Conservation (phyloP, 1,140 invertebrate species). For the Drosophila kepulauana region DNA sequence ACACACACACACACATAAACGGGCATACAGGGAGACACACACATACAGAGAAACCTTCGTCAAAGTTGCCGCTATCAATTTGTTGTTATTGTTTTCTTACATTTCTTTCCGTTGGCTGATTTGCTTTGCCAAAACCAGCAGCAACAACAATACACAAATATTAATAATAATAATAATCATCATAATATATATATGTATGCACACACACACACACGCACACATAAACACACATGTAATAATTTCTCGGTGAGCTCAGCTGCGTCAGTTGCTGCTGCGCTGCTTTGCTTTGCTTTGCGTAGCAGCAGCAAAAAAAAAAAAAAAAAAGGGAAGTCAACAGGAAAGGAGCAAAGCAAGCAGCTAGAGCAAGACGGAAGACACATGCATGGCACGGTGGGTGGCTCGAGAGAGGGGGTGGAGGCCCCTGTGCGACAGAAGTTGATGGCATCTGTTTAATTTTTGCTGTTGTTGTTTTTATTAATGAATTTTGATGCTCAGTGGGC, state of each 20-base stretch:
- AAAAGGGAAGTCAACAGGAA: slow-evolving; percentile 35
- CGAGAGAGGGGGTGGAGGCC: neutral
- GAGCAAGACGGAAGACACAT: neutral
- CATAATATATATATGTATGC: slow-evolving; percentile 7
- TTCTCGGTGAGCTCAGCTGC: slow-evolving; percentile 45
- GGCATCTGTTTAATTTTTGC: slow-evolving; percentile 58
- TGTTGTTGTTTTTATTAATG: slow-evolving; percentile 58
- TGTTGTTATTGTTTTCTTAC: slow-evolving; percentile 41
- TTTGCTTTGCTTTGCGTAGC: slow-evolving; percentile 2
- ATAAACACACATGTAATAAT: slow-evolving; percentile 38
- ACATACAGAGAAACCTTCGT: slow-evolving; percentile 57
- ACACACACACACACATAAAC: neutral
- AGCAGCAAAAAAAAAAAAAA: neutral
- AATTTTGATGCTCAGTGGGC: slow-evolving; percentile 47
- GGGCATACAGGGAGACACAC: neutral
- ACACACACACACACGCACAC: slow-evolving; percentile 18
- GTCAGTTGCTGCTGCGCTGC: slow-evolving; percentile 9
- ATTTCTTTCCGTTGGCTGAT: slow-evolving; percentile 28
- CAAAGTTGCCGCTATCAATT: slow-evolving; percentile 64
- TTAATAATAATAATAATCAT: slow-evolving; percentile 24
- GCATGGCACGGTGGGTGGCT: no score
- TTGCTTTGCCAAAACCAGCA: slow-evolving; percentile 30
- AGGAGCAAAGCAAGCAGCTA: neutral
- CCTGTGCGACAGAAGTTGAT: slow-evolving; percentile 31
- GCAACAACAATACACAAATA: slow-evolving; percentile 9